These are phyloP conservation scores for Aythya baeri DNA, from an alignment of 2,113 vertebrate species.

Conservation along the genomic window DNA sequence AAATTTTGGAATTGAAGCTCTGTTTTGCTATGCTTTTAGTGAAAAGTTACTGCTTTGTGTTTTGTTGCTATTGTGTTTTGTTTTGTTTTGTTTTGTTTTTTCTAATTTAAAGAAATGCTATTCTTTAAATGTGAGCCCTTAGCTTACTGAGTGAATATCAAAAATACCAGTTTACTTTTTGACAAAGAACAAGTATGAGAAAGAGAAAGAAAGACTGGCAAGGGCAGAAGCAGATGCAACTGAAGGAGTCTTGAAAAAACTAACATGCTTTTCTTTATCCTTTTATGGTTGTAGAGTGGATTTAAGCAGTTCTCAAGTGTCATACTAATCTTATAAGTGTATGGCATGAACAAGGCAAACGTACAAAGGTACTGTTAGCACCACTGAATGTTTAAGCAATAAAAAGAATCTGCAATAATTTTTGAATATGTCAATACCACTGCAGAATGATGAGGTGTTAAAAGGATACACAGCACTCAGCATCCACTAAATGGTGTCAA, in stretches of 20 bases:
- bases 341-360: neutral
- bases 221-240: neutral
- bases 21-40: neutral
- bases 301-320: neutral
- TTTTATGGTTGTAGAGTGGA: neutral
- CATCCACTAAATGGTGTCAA: neutral
- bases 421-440: conserved; percentile 5
- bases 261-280: neutral
- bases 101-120: neutral
- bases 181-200: neutral
- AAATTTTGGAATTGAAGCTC: neutral
- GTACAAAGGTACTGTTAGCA: neutral
- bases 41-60: neutral
- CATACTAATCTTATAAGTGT: neutral
- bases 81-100: neutral
- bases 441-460: neutral
- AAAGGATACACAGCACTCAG: neutral
- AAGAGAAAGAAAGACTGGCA: neutral
- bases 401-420: neutral
- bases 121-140: neutral
- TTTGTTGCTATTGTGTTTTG: neutral
- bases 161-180: neutral
- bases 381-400: neutral
- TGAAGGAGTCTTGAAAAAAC: neutral
- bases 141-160: neutral